Evolutionary conservation across 2,888 invertebrate genomes (phyloP), one percentile per base, ranked within the genome.

Genomic region (Rhodophaea formosa): DNA sequence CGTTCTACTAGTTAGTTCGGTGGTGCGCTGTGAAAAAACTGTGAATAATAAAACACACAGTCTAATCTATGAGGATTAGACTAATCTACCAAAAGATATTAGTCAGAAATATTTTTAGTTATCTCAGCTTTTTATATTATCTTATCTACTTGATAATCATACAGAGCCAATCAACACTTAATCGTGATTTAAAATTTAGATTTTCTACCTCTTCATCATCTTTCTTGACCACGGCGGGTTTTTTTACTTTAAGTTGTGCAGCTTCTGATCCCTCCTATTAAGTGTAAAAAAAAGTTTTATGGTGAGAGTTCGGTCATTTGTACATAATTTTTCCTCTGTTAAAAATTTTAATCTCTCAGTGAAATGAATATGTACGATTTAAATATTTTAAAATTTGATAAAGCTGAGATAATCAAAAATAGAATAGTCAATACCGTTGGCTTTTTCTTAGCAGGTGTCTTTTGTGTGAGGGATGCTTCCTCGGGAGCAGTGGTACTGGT

Each of bases 401-500:
- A 57, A 55, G 67, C 79, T 86, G 87, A 89, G 85, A 84, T 84
- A 85, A 72, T 83, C 78, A 82, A 75, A 80, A 81, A 72, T 60
- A 56, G 62, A 66, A 68, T 61, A 61, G 60, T 65, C 69, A 74
- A 71, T 91, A 91, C 91, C 91, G 88, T 89, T 58, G 74, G 84
- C 64, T 88, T 90, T 88, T 89, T 91, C 88, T 87, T 86, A 72
- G 88, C 75, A 65, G 89, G 88, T 74, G 88, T 90, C 78, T 90
- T 91, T 88, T 90, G 89, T 70, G 89, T 89, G 63, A 91, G 88
- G 64, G 88, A 80, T 69, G 88, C 91, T 69, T 91, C 91, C 79
- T 88, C 91, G 56, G 90, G 91, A 65, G 90, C 88, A 61, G 88
- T 89, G 59, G 90, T 89, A 82, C 87, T 89, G 68, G 87, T 90